Evolutionary conservation across 2,888 invertebrate species (phyloP).

Genomic region (Heliconius cydno): DNA sequence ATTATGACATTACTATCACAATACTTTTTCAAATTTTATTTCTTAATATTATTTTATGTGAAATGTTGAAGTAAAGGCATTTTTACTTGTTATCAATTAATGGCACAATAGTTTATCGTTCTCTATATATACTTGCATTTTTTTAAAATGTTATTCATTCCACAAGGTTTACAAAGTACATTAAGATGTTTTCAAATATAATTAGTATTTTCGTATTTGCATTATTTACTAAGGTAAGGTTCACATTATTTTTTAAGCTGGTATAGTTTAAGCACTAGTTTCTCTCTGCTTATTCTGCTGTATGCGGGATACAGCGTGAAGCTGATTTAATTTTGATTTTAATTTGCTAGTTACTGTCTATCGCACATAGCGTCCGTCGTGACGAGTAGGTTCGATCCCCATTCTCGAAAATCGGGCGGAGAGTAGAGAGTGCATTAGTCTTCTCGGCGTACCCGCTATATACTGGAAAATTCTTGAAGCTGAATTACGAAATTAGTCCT

Average conservation of each 20-base stretch:
- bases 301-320: too few species aligned
- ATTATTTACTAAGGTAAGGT: neutral
- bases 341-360: too few species aligned
- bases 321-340: too few species aligned
- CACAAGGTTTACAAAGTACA: neutral
- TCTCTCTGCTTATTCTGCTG: too few species aligned
- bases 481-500: too few species aligned
- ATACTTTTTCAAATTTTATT: neutral
- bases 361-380: too few species aligned
- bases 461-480: neutral
- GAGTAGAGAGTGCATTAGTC: neutral
- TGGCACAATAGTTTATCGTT: neutral
- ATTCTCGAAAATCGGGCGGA: neutral
- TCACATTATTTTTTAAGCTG: neutral
- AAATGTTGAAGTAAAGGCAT: neutral
- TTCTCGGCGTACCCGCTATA: neutral
- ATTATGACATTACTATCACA: neutral
- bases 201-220: neutral
- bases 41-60: neutral
- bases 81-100: neutral
- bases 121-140: conserved; percentile 5
- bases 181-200: neutral
- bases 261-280: too few species aligned
- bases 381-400: too few species aligned
- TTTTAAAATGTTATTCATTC: neutral